Evolutionary conservation across 2,113 vertebrate genomes (phyloP).

Genomic region (Columba janthina): DNA sequence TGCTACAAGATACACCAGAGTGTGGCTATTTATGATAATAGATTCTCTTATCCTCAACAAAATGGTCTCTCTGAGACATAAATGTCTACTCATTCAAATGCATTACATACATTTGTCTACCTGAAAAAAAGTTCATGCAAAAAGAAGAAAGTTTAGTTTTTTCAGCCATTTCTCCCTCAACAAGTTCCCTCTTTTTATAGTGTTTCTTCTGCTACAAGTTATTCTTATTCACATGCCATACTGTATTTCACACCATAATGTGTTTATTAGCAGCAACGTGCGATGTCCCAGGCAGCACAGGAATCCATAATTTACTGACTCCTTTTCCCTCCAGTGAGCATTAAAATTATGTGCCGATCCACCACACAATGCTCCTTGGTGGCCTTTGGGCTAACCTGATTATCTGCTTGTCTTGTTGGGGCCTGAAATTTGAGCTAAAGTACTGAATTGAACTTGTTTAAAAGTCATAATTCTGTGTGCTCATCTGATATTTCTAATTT

Average conservation of each 20-base stretch:
- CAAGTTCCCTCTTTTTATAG: slow-evolving; percentile 39
- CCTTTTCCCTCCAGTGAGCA: neutral
- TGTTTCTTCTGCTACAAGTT: slow-evolving; percentile 19
- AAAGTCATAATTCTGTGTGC: neutral
- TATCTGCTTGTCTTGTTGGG: neutral
- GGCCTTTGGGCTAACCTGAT: neutral
- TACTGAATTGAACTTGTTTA: accelerated
- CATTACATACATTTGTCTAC: neutral
- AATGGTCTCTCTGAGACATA: neutral
- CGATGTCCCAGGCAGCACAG: neutral
- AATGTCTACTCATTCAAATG: neutral
- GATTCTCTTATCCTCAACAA: neutral
- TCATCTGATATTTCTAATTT: neutral
- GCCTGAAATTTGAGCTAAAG: neutral
- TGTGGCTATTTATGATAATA: neutral
- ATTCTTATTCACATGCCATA: neutral
- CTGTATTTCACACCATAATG: neutral
- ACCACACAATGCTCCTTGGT: neutral
- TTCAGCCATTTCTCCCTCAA: neutral
- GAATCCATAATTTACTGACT: slow-evolving; percentile 19
- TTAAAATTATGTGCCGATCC: neutral
- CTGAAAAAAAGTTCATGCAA: neutral
- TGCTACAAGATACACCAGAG: neutral
- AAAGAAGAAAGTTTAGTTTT: neutral
- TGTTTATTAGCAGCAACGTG: slow-evolving; percentile 35